phyloP scores from a whole-genome alignment of 2,113 vertebrate genomes.

The Ceyx cyanopectus region DNA sequence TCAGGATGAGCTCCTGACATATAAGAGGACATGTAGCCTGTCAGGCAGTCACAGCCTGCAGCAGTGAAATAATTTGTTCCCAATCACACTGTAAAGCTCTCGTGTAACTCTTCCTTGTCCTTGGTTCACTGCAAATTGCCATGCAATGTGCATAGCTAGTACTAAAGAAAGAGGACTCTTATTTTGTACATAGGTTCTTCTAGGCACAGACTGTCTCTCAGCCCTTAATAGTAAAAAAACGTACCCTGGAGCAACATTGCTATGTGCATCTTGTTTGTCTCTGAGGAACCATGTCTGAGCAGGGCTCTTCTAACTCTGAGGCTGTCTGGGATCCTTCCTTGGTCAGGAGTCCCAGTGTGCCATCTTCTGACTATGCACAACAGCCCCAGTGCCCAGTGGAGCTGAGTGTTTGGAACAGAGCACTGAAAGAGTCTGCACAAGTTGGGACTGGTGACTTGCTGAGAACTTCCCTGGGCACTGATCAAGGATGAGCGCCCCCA shows the following conservation, averaged over 20 bases:
- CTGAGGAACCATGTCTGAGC: neutral
- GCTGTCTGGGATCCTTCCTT: neutral
- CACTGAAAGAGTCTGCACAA: neutral
- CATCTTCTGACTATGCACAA: fast-evolving
- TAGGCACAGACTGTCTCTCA: neutral
- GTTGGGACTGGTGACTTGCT: neutral
- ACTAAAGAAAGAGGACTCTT: neutral
- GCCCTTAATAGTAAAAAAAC: neutral
- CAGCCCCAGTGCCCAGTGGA: neutral
- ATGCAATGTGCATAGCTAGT: fast-evolving
- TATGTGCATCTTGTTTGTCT: neutral
- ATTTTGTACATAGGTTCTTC: neutral
- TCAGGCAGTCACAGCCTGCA: neutral
- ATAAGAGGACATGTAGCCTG: neutral
- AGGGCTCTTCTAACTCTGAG: neutral
- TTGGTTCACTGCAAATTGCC: neutral
- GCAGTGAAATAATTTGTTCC: neutral
- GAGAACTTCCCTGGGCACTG: neutral
- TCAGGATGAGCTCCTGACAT: neutral
- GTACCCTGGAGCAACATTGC: neutral
- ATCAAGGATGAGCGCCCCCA: neutral
- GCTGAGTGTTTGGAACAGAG: neutral
- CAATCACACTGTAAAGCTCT: neutral
- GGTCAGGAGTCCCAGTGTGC: neutral
- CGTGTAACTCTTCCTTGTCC: neutral